Conservation (phyloP, 2,797 vertebrate genomes). For the Mormyrus proboscirostris region DNA sequence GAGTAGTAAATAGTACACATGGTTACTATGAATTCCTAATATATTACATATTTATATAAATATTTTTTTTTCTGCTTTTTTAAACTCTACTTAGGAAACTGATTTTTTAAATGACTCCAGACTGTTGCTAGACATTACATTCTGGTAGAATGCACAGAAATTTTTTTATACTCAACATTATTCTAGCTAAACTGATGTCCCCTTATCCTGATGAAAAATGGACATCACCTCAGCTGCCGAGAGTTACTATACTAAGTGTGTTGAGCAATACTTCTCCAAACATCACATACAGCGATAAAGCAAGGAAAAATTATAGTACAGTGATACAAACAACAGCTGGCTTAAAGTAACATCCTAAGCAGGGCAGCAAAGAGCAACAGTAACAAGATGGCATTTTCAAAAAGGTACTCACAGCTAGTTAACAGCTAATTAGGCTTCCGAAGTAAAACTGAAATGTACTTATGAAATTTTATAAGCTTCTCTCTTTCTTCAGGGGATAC, state of each 20-base stretch:
- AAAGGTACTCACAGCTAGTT: background rate
- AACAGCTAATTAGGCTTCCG: background rate
- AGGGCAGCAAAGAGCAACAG: background rate
- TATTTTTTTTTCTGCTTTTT: background rate
- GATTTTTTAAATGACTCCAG: background rate
- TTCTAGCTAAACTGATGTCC: background rate
- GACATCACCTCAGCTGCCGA: background rate
- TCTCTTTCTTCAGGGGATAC: background rate
- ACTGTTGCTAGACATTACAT: background rate
- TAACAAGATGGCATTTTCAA: background rate
- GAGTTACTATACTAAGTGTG: background rate
- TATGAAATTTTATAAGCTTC: background rate
- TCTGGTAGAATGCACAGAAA: background rate
- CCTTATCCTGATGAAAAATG: background rate
- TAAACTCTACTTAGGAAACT: background rate
- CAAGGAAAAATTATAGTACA: background rate
- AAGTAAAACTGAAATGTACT: background rate
- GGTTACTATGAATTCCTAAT: background rate
- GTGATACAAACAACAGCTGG: background rate
- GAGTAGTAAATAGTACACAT: background rate
- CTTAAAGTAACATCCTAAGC: background rate
- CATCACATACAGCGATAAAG: background rate
- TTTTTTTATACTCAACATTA: background rate
- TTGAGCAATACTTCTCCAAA: background rate
- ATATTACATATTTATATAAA: background rate